Evolutionary conservation across 2,797 vertebrate genomes (phyloP).

Genomic region (Petrocephalus schoutedeni): DNA sequence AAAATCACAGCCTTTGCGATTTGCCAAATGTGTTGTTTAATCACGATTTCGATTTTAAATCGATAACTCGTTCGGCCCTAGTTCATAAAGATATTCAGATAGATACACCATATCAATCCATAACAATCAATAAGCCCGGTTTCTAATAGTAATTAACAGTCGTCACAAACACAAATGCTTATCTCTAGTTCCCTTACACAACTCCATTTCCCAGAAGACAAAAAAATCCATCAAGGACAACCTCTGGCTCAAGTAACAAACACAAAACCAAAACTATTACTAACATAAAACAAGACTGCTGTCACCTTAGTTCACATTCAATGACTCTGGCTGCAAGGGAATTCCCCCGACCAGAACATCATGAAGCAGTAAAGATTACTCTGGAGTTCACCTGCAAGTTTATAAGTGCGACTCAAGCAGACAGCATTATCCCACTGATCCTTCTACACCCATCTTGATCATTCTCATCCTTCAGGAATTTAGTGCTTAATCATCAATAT

Average conservation of each 20-base stretch:
- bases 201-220: not conserved
- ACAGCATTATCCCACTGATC: not conserved
- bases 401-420: not conserved
- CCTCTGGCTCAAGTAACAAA: not conserved
- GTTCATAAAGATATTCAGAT: not conserved
- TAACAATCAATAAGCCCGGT: not conserved
- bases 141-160: not conserved
- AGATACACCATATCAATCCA: not conserved
- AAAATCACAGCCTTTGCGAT: too few relatives aligned
- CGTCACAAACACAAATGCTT: not conserved
- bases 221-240: not conserved
- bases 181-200: not conserved
- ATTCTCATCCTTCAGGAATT: not conserved
- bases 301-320: not conserved
- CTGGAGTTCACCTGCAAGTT: not conserved
- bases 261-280: not conserved
- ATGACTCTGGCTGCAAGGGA: not conserved
- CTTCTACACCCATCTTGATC: not conserved
- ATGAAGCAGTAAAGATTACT: not conserved
- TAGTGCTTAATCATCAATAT: constrained; percentile 7
- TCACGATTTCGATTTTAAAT: too few relatives aligned
- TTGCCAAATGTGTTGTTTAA: too few relatives aligned
- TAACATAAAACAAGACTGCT: not conserved
- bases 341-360: not conserved
- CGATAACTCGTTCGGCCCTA: too few relatives aligned